Percentiles rank a stretch among this genome's conserved stretches.
Evolutionary conservation across 2,113 vertebrate genomes (phyloP).

Genomic region (Proterorhinus semilunaris): DNA sequence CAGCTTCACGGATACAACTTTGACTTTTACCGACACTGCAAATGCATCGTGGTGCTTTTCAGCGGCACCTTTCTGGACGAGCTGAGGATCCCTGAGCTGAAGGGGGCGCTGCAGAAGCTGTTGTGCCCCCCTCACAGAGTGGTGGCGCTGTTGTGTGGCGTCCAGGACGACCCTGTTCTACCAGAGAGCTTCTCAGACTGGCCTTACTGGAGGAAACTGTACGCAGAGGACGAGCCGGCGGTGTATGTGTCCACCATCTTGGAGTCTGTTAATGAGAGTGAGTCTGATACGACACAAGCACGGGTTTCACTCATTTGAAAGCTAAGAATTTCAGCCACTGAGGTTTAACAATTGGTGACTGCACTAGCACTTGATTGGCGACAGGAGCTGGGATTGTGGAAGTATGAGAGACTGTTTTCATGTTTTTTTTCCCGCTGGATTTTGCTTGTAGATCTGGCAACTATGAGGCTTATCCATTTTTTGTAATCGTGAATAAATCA

Average conservation of each 20-base stretch:
- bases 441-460: too few relatives aligned
- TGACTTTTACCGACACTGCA: slow-evolving; percentile 50
- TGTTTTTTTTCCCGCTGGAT: not conserved
- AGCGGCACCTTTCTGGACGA: slow-evolving; percentile 58
- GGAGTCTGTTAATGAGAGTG: slow-evolving; percentile 67
- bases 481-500: too few relatives aligned
- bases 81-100: slow-evolving; percentile 38
- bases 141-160: slow-evolving; percentile 71
- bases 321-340: too few relatives aligned
- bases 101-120: slow-evolving; percentile 47
- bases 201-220: slow-evolving; percentile 70
- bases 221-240: slow-evolving; percentile 69
- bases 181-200: slow-evolving; percentile 59
- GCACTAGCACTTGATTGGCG: too few relatives aligned
- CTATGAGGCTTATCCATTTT: not conserved
- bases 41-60: slow-evolving; percentile 69
- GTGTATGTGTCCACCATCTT: slow-evolving; percentile 68
- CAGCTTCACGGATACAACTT: slow-evolving; percentile 49
- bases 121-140: slow-evolving; percentile 68
- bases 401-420: not conserved
- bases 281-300: slow-evolving; percentile 2
- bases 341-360: too few relatives aligned
- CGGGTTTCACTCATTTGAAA: too few relatives aligned
- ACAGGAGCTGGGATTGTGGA: too few relatives aligned
- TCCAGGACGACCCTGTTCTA: slow-evolving; percentile 50